Percentiles rank a stretch among this genome's conserved stretches.
phyloP scores from a whole-genome alignment of 2,888 invertebrate species.

The Oxytorus armatus region DNA sequence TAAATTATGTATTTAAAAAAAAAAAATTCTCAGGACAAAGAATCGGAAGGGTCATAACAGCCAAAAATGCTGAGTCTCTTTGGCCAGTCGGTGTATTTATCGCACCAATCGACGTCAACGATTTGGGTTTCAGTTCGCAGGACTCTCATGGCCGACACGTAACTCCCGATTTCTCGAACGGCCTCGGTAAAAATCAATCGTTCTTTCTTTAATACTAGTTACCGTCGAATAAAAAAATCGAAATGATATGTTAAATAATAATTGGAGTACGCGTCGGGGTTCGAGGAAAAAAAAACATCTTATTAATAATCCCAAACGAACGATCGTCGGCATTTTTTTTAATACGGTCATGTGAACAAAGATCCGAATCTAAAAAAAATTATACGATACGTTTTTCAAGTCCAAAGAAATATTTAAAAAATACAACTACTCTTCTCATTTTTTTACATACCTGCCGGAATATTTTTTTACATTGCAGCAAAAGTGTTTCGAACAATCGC shows the following conservation, averaged over 20 bases:
- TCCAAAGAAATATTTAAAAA: too few relatives aligned
- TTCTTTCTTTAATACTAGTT: background rate
- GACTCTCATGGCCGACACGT: constrained; percentile 80
- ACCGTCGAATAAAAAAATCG: background rate
- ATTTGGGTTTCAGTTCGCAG: constrained; percentile 82
- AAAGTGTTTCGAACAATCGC: background rate
- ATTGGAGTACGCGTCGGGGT: background rate
- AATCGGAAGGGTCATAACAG: constrained; percentile 63
- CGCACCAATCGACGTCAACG: constrained; percentile 84
- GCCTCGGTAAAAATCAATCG: constrained; percentile 79
- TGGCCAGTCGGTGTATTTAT: constrained; percentile 87
- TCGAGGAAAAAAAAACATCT: too few relatives aligned
- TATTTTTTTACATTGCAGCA: too few relatives aligned
- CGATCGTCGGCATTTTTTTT: too few relatives aligned
- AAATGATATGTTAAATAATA: background rate
- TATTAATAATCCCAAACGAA: too few relatives aligned
- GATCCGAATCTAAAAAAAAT: too few relatives aligned
- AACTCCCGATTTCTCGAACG: constrained; percentile 84
- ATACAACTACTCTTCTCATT: too few relatives aligned
- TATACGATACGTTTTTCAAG: too few relatives aligned
- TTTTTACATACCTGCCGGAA: too few relatives aligned
- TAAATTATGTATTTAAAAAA: background rate
- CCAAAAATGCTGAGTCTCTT: constrained; percentile 85
- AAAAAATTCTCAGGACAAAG: constrained; percentile 48
- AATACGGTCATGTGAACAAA: too few relatives aligned